These are phyloP conservation scores for Trimorus sp. DNA, from an alignment of 2,888 invertebrate species.

Conservation along the genomic window DNA sequence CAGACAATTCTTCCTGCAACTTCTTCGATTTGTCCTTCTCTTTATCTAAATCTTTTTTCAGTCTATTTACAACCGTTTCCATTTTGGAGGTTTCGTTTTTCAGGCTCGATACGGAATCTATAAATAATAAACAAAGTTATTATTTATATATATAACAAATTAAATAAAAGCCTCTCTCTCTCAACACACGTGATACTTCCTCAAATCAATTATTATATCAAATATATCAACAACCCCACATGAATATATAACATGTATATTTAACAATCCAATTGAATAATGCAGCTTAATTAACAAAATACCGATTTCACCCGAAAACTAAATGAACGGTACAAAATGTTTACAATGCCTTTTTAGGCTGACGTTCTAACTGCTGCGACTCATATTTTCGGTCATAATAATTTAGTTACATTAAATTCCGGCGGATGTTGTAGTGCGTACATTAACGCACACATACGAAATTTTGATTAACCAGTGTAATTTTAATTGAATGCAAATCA, in stretches of 20 bases:
- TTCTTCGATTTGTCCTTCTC: constrained; percentile 86
- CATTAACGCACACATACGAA: constrained; percentile 27
- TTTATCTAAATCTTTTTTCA: constrained; percentile 82
- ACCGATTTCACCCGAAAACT: no score
- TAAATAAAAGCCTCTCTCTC: no score
- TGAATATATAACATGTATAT: no score
- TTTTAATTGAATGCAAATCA: constrained; percentile 50
- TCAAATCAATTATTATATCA: no score
- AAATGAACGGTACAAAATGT: no score
- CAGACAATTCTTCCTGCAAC: constrained; percentile 83
- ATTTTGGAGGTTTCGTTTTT: constrained; percentile 82
- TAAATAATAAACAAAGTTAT: no score
- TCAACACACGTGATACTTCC: no score
- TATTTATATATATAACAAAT: no score
- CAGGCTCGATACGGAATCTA: constrained; percentile 84
- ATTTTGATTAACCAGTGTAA: constrained; percentile 49
- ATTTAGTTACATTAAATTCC: constrained; percentile 18
- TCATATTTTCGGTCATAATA: constrained; percentile 2
- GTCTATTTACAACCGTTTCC: constrained; percentile 85
- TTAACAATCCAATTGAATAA: no score
- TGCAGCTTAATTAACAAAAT: no score
- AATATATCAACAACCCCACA: no score
- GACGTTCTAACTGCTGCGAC: not conserved
- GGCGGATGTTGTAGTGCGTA: constrained; percentile 6
- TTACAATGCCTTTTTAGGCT: no score